Percentiles rank a stretch among this genome's conserved stretches.
These are phyloP conservation scores for Sicus ferrugineus DNA, from an alignment of 2,888 invertebrate species.

Conservation along the genomic window DNA sequence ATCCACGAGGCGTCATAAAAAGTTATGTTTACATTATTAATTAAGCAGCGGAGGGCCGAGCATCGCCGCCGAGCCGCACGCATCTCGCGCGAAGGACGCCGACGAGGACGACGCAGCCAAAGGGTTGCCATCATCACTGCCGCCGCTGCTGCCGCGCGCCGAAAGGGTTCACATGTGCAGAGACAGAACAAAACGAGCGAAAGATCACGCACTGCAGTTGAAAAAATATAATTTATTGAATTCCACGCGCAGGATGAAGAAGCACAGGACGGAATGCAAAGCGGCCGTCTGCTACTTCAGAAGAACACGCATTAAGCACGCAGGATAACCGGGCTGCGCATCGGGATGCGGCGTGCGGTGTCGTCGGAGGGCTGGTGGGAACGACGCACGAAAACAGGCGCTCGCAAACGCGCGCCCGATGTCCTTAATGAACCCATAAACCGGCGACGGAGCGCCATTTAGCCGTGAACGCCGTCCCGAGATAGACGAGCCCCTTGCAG, in stretches of 20 bases:
- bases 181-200: neutral
- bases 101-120: neutral
- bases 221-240: constrained; percentile 26
- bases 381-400: neutral
- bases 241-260: constrained; percentile 1
- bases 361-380: neutral
- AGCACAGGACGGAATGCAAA: neutral
- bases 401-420: neutral
- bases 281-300: constrained; percentile 22
- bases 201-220: neutral
- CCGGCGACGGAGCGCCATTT: neutral
- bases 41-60: too few species aligned
- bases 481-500: neutral
- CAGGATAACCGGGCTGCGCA: constrained; percentile 18
- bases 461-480: constrained; percentile 3
- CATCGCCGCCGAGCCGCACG: too few species aligned
- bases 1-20: constrained; percentile 32
- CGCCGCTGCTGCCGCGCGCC: too few species aligned
- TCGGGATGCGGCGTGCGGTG: neutral
- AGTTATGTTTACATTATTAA: constrained; percentile 44
- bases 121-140: neutral
- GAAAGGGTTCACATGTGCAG: constrained; percentile 1
- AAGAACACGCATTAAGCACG: constrained; percentile 27
- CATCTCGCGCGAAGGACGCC: too few species aligned
- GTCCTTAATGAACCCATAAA: constrained; percentile 24